phyloP scores from a whole-genome alignment of 1,140 invertebrate genomes.

The Drosophila mojavensis region DNA sequence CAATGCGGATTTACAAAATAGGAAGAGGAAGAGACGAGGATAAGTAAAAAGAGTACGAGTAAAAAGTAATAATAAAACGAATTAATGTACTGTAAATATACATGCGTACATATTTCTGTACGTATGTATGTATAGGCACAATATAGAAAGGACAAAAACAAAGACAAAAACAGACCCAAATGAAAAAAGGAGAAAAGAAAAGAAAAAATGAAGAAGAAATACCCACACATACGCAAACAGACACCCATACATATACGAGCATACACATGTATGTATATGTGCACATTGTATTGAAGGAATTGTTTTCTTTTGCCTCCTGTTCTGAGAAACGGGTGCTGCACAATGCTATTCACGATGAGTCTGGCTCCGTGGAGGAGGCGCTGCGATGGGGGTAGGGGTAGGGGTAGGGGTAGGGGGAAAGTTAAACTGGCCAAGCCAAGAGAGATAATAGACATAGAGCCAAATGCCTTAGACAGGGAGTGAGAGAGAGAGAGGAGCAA shows the following conservation, averaged over 20 bases:
- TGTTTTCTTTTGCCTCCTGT: conserved; percentile 66
- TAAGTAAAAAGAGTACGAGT: conserved; percentile 39
- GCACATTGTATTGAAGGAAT: conserved; percentile 67
- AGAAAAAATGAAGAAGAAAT: too few species aligned
- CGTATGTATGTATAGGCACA: conserved; percentile 26
- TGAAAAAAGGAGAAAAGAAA: conserved; percentile 26
- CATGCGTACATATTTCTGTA: conserved; percentile 14
- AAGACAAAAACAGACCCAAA: conserved; percentile 36
- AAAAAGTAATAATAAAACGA: conserved; percentile 72
- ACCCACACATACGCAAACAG: conserved; percentile 6
- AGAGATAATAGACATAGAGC: conserved; percentile 18
- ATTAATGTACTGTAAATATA: conserved; percentile 70
- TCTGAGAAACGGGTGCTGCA: conserved; percentile 62
- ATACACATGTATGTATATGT: conserved; percentile 20
- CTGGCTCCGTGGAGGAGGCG: neutral
- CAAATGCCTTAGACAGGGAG: too few species aligned
- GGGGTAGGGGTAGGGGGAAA: neutral
- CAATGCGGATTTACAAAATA: conserved; percentile 40
- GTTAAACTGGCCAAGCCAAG: conserved; percentile 12
- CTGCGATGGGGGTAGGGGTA: neutral
- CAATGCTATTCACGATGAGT: neutral
- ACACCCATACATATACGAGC: neutral
- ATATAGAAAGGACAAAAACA: conserved; percentile 66
- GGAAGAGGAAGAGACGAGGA: conserved; percentile 14
- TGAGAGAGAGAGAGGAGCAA: conserved; percentile 8